Evolutionary conservation across 2,113 vertebrate species (phyloP).

Genomic region (Nothocercus nigrocapillus): DNA sequence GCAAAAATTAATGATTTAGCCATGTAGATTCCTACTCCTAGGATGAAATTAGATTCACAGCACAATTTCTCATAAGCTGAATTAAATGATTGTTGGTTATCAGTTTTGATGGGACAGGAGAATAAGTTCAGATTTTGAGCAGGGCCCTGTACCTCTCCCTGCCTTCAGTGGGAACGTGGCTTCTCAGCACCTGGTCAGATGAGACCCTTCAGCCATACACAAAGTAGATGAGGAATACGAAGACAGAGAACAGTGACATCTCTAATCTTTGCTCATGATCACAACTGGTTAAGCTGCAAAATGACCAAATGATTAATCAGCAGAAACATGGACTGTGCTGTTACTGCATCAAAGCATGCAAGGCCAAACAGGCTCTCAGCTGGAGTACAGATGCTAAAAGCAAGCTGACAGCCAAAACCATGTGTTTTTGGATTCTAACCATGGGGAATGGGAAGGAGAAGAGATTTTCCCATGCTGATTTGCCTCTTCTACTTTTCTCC

Average conservation of each 20-base stretch:
- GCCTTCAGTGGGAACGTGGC: not conserved
- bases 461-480: slow-evolving; percentile 56
- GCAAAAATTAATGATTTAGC: not conserved
- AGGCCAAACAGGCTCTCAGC: slow-evolving; percentile 44
- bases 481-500: not conserved
- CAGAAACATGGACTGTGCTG: slow-evolving; percentile 43
- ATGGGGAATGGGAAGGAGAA: slow-evolving; percentile 21
- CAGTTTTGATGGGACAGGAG: not conserved
- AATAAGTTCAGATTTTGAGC: not conserved
- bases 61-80: not conserved
- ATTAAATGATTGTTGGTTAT: not conserved
- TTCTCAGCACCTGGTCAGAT: not conserved
- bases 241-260: not conserved
- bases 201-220: not conserved
- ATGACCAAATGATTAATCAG: slow-evolving; percentile 64
- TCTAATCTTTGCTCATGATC: slow-evolving; percentile 20
- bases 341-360: slow-evolving; percentile 60
- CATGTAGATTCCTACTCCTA: not conserved
- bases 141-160: not conserved
- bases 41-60: not conserved
- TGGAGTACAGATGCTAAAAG: slow-evolving; percentile 64
- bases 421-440: slow-evolving; percentile 31
- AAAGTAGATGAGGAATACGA: not conserved
- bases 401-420: slow-evolving; percentile 53
- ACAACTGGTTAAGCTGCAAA: slow-evolving; percentile 50